Percentiles rank a stretch among this genome's conserved stretches.
phyloP scores from a whole-genome alignment of 2,797 vertebrate genomes.

The Sciurus carolinensis region DNA sequence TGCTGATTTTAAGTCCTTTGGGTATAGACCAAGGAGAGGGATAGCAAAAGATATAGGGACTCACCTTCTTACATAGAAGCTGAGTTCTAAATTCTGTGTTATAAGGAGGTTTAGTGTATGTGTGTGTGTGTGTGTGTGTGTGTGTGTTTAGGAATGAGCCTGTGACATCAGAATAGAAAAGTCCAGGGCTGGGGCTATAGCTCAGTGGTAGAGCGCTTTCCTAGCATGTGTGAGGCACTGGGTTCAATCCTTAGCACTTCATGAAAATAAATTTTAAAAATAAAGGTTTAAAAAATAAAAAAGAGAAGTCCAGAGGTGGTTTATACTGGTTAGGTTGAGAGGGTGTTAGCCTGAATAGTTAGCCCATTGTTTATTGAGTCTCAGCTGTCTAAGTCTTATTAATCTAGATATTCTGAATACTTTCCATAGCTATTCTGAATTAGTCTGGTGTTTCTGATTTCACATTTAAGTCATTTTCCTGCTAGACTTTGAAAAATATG shows the following conservation, averaged over 20 bases:
- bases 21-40: background rate
- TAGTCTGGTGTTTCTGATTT: background rate
- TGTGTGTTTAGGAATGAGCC: background rate
- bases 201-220: too few relatives aligned
- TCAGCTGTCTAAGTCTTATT: background rate
- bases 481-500: background rate
- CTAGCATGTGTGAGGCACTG: too few relatives aligned
- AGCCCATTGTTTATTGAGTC: background rate
- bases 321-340: background rate
- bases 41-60: background rate
- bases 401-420: background rate
- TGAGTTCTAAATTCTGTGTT: background rate
- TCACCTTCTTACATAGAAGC: background rate
- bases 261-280: too few relatives aligned
- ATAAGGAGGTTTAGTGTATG: background rate
- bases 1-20: too few relatives aligned
- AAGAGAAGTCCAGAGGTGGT: background rate
- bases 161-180: background rate
- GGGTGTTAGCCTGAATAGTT: background rate
- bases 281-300: background rate
- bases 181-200: background rate
- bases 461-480: conserved; percentile 4
- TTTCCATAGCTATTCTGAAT: background rate
- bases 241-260: too few relatives aligned
- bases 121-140: background rate